Base-by-base conservation (phyloP, 2,888 invertebrate species). In the Stenotaenia linearis region DNA sequence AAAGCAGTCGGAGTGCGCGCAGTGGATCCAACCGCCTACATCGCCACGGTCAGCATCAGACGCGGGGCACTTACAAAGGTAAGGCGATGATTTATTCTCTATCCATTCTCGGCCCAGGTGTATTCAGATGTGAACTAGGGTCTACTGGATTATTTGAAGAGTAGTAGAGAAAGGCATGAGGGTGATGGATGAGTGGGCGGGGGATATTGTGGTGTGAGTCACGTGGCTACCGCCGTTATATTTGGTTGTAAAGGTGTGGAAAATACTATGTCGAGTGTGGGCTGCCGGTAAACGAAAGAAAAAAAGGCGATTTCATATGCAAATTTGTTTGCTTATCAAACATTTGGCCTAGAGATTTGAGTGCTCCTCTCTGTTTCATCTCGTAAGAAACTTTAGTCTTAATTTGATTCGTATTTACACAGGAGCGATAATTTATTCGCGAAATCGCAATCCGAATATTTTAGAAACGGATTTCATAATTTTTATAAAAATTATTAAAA, bases 211-310 rank as follows among this genome's bases (percentile, higher is more conserved):
- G 61, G 61, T 61, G 61, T 61, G 61, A 61, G 61, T 61, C 61
- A 61, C 61, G 61, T 61, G 61, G 21, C 61, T 61, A 23, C 23
- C 61, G 12, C 61, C 61, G 61, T 61, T 61, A 61, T 61, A 61
- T 61, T 61, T 61, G 61, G 61, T 61, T 61, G 61, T 61, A 61
- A 61, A 61, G 61, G 61, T 61, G 61, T 61, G 25, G 61, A 61
- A 25, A 25, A 61, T n/a, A 18, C n/a, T 45, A 18, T n/a, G n/a
- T 18, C 5, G 45, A 45, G 45, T 45, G 45, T 45, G n/a, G 45
- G 61, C 61, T 9, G n/a, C n/a, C n/a, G n/a, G n/a, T n/a, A 23
- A 25, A 61, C 12, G 25, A 4, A n/a, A n/a, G 15, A 25, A 61
- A 61, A 25, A 56, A 61, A 61, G 25, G 25, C 25, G 23, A 25